Base-by-base conservation (phyloP, 2,888 invertebrate genomes). In the Napeogenes inachia region DNA sequence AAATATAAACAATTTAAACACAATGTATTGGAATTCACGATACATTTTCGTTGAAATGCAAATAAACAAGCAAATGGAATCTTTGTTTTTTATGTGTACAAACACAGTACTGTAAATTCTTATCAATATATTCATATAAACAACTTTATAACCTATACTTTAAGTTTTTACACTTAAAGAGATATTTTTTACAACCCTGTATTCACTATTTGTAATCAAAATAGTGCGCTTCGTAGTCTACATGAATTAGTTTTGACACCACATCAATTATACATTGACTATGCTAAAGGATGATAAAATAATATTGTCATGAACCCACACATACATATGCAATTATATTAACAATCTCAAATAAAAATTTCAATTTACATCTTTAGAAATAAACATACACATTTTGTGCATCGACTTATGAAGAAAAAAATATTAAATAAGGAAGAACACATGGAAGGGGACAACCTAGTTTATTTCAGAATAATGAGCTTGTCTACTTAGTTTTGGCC, bases 171-270 rank as follows among this genome's bases (percentile, higher is more conserved):
- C 83, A 87, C 74, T 89, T 85, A 86, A 71, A 84, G 84, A 89
- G 86, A 90, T 89, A 90, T 89, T 88, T 35, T 82, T 86, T 87
- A 89, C 89, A 90, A 90, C 90, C 90, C 90, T 90, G 90, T 90
- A 85, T 87, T 87, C 90, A 89, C 89, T 89, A 89, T 87, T 86
- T 81, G 82, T 87, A 81, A 85, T 84, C 85, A 21, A 21, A 80
- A 81, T 80, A 80, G 76, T 80, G 77, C 72, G 73, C 78, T 80
- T 77, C 75, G 73, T 79, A 77, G 76, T 81, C 79, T 78, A 79
- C 80, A 81, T 72, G 69, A 77, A 76, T 75, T 21, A 21, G 21
- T 59, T 65, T 65, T 66, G 63, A 70, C 68, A 70, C 66, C 69
- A 70, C 68, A 69, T 62, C 21, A 56, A 63, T 21, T 21, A 21